Percentiles rank a stretch among this genome's conserved stretches.
Evolutionary conservation across 1,140 invertebrate species (phyloP).

Genomic region (Globodera ellingtonae): DNA sequence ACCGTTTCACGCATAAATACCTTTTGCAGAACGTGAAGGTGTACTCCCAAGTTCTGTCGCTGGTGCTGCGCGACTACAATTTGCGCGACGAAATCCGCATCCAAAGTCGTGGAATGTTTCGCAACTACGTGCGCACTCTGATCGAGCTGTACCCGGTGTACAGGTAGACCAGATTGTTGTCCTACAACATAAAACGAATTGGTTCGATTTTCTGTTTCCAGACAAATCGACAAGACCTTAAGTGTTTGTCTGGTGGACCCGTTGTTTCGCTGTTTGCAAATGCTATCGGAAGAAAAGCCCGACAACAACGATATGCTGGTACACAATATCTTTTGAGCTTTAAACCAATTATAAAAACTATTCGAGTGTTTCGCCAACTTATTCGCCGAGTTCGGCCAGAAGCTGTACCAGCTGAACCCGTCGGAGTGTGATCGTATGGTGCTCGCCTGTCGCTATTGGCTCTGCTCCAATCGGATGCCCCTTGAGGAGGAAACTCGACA

Average conservation of each 20-base stretch:
- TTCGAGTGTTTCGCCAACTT: conserved; percentile 36
- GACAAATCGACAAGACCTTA: conserved; percentile 39
- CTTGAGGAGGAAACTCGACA: conserved; percentile 30
- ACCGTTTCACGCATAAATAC: not conserved
- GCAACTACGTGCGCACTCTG: conserved; percentile 35
- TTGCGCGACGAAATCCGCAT: conserved; percentile 30
- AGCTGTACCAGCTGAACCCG: conserved; percentile 27
- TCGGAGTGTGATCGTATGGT: conserved; percentile 30
- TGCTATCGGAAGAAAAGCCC: conserved; percentile 22
- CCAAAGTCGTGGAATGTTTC: conserved; percentile 34
- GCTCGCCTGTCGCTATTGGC: conserved; percentile 28
- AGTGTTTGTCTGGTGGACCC: conserved; percentile 39
- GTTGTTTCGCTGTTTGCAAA: conserved; percentile 36
- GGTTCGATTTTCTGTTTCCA: not conserved
- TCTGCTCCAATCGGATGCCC: conserved; percentile 23
- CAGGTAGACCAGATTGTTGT: conserved; percentile 12
- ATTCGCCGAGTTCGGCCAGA: conserved; percentile 32
- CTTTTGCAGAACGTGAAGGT: conserved; percentile 34
- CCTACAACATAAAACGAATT: not conserved
- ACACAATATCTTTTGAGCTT: not conserved
- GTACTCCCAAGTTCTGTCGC: conserved; percentile 35
- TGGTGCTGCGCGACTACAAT: conserved; percentile 36
- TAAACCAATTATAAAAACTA: too few relatives aligned
- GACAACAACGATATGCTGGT: conserved; percentile 36
- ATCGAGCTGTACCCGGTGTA: conserved; percentile 40